Percentiles rank a stretch among this genome's conserved stretches.
Evolutionary conservation across 92 coral and sea anemone genomes (phyloP).

Genomic region (Pocillopora meandrina): DNA sequence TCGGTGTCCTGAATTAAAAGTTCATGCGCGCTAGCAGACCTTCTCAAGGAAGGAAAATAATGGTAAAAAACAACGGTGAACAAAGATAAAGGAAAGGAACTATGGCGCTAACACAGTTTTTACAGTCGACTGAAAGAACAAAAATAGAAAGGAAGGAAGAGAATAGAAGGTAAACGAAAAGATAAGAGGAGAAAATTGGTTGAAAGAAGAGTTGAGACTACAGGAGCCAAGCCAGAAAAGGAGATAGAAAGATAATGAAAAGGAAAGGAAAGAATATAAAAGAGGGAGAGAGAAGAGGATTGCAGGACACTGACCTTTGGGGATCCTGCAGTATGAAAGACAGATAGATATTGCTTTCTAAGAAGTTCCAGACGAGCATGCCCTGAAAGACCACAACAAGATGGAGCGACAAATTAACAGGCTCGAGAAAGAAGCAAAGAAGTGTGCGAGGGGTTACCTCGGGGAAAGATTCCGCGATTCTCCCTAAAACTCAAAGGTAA

Average conservation of each 20-base stretch:
- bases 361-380: constrained; percentile 74
- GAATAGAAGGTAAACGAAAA: background rate
- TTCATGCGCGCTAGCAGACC: too few species aligned
- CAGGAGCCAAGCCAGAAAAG: background rate
- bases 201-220: background rate
- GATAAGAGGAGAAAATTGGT: background rate
- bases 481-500: constrained; percentile 86
- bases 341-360: constrained; percentile 79
- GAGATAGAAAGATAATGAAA: background rate
- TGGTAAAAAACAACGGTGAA: too few species aligned
- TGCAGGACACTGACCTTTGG: constrained; percentile 48
- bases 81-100: background rate
- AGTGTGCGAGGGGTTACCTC: constrained; percentile 80
- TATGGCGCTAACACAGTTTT: background rate
- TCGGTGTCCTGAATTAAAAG: too few species aligned
- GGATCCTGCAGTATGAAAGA: constrained; percentile 59
- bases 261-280: background rate
- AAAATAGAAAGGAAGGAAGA: background rate
- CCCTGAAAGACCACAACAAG: constrained; percentile 88
- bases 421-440: constrained; percentile 50
- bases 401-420: constrained; percentile 55
- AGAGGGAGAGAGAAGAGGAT: background rate
- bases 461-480: constrained; percentile 54
- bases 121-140: background rate
- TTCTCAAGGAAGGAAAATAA: background rate